Evolutionary conservation across 1,140 invertebrate species (phyloP).

Genomic region (Psilanteris sp.): DNA sequence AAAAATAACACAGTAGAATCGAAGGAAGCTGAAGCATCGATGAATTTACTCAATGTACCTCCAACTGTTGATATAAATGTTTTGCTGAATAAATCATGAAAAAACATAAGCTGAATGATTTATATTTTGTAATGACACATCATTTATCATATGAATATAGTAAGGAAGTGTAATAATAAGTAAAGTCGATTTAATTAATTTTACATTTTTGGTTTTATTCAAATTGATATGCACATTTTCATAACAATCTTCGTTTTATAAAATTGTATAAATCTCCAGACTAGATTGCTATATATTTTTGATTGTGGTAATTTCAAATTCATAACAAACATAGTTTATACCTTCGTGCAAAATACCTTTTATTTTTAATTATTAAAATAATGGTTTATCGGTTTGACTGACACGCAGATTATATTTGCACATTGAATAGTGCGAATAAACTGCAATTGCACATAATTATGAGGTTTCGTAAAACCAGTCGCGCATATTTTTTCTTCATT

Average conservation of each 20-base stretch:
- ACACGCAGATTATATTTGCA: slow-evolving; percentile 23
- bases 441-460: slow-evolving; percentile 34
- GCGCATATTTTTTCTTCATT: neutral
- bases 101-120: slow-evolving; percentile 8
- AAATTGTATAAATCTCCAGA: slow-evolving; percentile 23
- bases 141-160: neutral
- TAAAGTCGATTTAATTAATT: slow-evolving; percentile 31
- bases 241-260: slow-evolving; percentile 26
- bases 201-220: slow-evolving; percentile 37
- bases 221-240: slow-evolving; percentile 39
- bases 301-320: slow-evolving; percentile 28
- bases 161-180: slow-evolving; percentile 23
- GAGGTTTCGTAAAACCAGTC: slow-evolving; percentile 17
- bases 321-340: slow-evolving; percentile 26
- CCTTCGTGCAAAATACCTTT: no score
- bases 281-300: slow-evolving; percentile 33
- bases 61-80: slow-evolving; percentile 14
- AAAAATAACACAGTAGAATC: neutral
- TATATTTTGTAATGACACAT: slow-evolving; percentile 9
- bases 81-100: slow-evolving; percentile 39
- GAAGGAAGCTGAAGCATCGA: neutral
- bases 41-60: slow-evolving; percentile 16
- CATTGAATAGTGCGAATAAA: slow-evolving; percentile 1
- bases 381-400: slow-evolving; percentile 20
- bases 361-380: slow-evolving; percentile 34